phyloP scores from a whole-genome alignment of 2,888 invertebrate genomes.

The Megaustenia siamemsis region DNA sequence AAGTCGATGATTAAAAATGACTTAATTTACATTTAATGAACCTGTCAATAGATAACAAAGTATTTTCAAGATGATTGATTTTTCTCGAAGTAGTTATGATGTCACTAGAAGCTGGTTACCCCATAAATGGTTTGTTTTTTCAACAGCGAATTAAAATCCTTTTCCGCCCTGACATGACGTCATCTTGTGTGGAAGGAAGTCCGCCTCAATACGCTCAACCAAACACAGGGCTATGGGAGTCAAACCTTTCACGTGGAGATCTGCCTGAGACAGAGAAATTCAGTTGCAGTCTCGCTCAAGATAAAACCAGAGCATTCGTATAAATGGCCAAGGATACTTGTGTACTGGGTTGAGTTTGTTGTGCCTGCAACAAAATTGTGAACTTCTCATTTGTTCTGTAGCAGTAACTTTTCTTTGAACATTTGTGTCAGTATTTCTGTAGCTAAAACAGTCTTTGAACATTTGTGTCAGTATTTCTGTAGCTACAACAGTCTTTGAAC shows the following conservation, averaged over 20 bases:
- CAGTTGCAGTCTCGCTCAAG: not conserved
- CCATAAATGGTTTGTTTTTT: constrained; percentile 20
- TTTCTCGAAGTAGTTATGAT: no score
- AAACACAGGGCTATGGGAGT: constrained; percentile 58
- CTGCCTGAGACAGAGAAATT: not conserved
- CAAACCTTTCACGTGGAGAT: not conserved
- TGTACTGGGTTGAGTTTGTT: not conserved
- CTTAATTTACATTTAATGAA: no score
- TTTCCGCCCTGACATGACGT: constrained; percentile 66
- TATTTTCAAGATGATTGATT: no score
- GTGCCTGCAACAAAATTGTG: no score
- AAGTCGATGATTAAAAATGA: no score
- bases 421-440: no score
- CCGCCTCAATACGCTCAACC: constrained; percentile 70
- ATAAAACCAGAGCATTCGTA: constrained; percentile 4
- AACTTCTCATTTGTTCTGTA: not conserved
- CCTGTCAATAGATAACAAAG: no score
- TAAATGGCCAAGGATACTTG: not conserved
- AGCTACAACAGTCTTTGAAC: no score
- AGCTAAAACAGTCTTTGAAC: no score
- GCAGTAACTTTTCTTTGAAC: not conserved
- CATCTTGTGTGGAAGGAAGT: constrained; percentile 44
- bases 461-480: no score
- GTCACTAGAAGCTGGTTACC: no score
- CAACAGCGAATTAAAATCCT: constrained; percentile 64